Percentiles rank a stretch among this genome's conserved stretches.
phyloP scores from a whole-genome alignment of 2,113 vertebrate species.

The Morone saxatilis region DNA sequence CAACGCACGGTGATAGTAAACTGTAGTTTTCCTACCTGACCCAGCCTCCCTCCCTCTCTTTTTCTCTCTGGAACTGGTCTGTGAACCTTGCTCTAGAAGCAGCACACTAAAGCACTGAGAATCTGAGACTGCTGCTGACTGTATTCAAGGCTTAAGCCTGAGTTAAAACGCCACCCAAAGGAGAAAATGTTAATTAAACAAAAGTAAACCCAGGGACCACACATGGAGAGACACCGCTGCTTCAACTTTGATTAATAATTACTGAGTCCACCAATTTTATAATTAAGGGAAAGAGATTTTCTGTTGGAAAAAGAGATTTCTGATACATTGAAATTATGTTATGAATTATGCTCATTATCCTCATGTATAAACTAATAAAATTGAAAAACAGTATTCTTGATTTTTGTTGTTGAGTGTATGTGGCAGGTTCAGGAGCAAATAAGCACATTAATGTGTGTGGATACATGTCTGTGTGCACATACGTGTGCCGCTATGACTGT shows the following conservation, averaged over 20 bases:
- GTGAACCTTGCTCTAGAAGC: conserved; percentile 45
- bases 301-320: background rate
- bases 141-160: conserved; percentile 36
- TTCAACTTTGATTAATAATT: conserved; percentile 26
- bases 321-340: background rate
- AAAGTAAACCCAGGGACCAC: conserved; percentile 29
- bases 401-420: background rate
- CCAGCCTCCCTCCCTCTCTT: conserved; percentile 1
- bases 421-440: background rate
- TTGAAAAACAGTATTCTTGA: background rate
- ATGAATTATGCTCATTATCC: background rate
- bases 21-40: conserved; percentile 14
- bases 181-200: conserved; percentile 61
- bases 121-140: conserved; percentile 37
- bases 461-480: background rate
- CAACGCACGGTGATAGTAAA: background rate
- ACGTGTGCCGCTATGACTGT: background rate
- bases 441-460: background rate
- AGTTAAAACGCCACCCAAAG: conserved; percentile 61
- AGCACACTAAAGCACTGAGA: conserved; percentile 19
- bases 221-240: conserved; percentile 21
- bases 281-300: conserved; percentile 15
- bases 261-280: background rate
- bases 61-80: conserved; percentile 26
- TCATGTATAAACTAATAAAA: background rate